phyloP scores from a whole-genome alignment of 2,797 vertebrate species.

The Macropus fuliginosus region DNA sequence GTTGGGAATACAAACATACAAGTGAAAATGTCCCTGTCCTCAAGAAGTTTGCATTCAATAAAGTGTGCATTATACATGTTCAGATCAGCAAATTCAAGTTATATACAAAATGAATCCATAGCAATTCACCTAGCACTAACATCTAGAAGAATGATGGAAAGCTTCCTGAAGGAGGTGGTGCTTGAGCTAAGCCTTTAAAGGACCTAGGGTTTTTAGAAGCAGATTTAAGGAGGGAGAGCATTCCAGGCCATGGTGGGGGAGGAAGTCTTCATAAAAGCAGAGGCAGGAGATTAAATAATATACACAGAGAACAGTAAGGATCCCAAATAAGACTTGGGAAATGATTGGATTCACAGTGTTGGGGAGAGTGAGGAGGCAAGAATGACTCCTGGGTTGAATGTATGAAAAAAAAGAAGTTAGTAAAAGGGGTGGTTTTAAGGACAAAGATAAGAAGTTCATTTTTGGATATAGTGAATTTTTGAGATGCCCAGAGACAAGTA shows the following conservation, averaged over 20 bases:
- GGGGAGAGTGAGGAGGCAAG: neutral
- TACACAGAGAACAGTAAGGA: neutral
- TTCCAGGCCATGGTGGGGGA: neutral
- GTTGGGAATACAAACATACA: neutral
- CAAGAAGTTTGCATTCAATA: neutral
- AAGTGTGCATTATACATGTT: neutral
- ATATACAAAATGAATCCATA: neutral
- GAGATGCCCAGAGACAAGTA: neutral
- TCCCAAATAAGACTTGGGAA: neutral
- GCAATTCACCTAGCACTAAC: neutral
- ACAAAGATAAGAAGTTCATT: neutral
- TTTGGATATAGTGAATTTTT: neutral
- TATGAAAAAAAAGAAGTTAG: neutral
- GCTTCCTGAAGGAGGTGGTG: neutral
- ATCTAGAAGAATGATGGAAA: neutral
- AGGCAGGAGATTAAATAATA: neutral
- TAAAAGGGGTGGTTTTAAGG: neutral
- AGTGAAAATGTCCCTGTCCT: neutral
- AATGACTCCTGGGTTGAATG: neutral
- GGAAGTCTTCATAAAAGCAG: neutral
- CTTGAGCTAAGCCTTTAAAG: neutral
- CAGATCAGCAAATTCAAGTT: neutral
- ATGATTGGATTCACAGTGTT: neutral
- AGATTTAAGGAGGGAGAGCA: neutral
- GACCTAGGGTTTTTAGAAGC: neutral